phyloP scores from a whole-genome alignment of 1,140 invertebrate genomes.

The Aphelenchoides besseyi region DNA sequence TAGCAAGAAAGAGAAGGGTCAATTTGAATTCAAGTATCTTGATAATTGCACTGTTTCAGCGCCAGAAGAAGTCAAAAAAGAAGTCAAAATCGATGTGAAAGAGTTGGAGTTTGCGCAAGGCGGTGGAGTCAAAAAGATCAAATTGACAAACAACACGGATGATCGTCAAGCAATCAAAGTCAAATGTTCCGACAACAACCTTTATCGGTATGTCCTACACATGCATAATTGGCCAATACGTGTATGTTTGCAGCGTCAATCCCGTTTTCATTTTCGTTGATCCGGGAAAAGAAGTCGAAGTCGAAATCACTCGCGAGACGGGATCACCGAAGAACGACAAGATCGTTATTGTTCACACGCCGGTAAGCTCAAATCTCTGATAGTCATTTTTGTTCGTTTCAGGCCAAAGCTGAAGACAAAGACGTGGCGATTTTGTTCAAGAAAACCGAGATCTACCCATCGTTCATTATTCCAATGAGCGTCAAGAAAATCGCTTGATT shows the following conservation, averaged over 20 bases:
- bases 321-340: slow-evolving; percentile 43
- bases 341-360: slow-evolving; percentile 36
- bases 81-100: background rate
- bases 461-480: slow-evolving; percentile 10
- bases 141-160: slow-evolving; percentile 12
- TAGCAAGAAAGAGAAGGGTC: too few species aligned
- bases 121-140: slow-evolving; percentile 26
- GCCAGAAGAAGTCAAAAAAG: background rate
- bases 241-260: slow-evolving; percentile 19
- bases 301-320: slow-evolving; percentile 49
- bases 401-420: slow-evolving; percentile 30
- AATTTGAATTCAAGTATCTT: too few species aligned
- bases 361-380: background rate
- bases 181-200: slow-evolving; percentile 32
- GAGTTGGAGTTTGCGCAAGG: slow-evolving; percentile 5
- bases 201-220: slow-evolving; percentile 31
- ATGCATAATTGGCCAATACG: background rate
- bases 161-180: slow-evolving; percentile 27
- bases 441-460: slow-evolving; percentile 28
- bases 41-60: background rate
- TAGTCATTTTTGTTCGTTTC: background rate
- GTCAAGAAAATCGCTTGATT: too few species aligned
- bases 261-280: slow-evolving; percentile 29
- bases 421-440: slow-evolving; percentile 35
- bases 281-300: slow-evolving; percentile 26